Evolutionary conservation across 1,140 invertebrate species (phyloP), one percentile per base, ranked within the genome.

Genomic region (Drosophila takahashii): DNA sequence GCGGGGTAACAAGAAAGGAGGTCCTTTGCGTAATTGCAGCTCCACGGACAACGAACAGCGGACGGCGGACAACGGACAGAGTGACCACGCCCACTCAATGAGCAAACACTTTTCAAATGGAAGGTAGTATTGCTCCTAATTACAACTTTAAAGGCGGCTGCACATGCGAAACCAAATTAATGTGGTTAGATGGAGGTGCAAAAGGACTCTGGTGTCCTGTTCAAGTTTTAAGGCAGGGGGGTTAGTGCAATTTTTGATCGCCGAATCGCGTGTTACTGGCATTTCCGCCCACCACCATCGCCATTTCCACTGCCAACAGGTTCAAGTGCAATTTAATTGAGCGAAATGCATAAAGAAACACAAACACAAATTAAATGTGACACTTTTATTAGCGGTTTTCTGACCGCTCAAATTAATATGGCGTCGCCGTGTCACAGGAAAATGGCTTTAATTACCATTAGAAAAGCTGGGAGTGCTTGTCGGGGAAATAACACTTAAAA

Each of bases 311-410:
- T 34, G 37, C 56, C 73, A 85, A 84, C 50, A 56, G 67, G 42
- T 71, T 59, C 85, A 87, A 86, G 75, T 87, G 75, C 75, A 83
- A 61, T 83, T 86, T 83, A 87, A 86, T 89, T 87, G 84, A 83
- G 71, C 65, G 79, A 62, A 83, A 69, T 83, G 70, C 84, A 86
- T 72, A 79, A 53, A 61, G 32, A 59, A 9, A 50, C 59, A 16
- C 37, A 34, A 39, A n/a, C 45, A 45, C 61, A 65, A 83, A 79
- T 79, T 79, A 76, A 75, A 50, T 56, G 52, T 36, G 39, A 62
- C 71, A 79, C 71, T 83, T 67, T 72, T 58, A 58, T 53, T 54
- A 50, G 45, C 58, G 32, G 58, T 39, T 56, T 22, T 41, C 11
- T 29, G 59, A 1, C 27, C 64, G 6, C 22, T 45, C 9, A 10